Evolutionary conservation across 2,113 vertebrate genomes (phyloP).

Genomic region (Numida meleagris): DNA sequence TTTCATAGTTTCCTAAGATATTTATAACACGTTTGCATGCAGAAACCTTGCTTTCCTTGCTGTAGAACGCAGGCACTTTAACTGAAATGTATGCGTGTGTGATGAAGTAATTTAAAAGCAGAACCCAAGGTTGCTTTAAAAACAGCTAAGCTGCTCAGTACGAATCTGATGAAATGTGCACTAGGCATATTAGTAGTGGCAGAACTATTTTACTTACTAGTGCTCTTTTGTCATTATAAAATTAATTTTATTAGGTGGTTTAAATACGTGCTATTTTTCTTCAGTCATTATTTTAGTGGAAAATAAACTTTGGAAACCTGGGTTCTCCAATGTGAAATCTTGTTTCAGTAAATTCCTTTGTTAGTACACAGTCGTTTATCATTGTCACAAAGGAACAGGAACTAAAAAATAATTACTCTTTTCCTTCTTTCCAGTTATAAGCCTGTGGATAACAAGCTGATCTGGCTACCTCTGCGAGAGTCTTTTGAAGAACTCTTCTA

Average conservation of each 20-base stretch:
- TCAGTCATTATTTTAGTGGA: fast-evolving
- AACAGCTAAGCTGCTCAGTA: background rate
- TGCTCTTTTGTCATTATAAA: background rate
- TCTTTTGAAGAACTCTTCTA: conserved; percentile 95
- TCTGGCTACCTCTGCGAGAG: conserved; percentile 92
- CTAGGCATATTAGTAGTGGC: background rate
- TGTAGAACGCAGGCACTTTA: background rate
- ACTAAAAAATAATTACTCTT: background rate
- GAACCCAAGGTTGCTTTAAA: background rate
- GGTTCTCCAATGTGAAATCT: background rate
- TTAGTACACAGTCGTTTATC: background rate
- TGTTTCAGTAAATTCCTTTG: background rate
- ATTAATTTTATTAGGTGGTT: background rate
- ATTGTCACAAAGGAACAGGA: background rate
- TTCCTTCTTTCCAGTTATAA: conserved; percentile 85
- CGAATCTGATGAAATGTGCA: background rate
- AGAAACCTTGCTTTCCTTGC: background rate
- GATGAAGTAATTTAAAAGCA: background rate
- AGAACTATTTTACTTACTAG: background rate
- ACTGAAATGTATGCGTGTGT: background rate
- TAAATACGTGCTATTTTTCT: background rate
- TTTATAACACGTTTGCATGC: background rate
- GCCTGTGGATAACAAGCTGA: conserved; percentile 92
- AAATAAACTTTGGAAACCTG: background rate
- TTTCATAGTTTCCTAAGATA: background rate